These are phyloP conservation scores for Drosophila littoralis DNA, from an alignment of 1,140 invertebrate genomes.

Conservation along the genomic window DNA sequence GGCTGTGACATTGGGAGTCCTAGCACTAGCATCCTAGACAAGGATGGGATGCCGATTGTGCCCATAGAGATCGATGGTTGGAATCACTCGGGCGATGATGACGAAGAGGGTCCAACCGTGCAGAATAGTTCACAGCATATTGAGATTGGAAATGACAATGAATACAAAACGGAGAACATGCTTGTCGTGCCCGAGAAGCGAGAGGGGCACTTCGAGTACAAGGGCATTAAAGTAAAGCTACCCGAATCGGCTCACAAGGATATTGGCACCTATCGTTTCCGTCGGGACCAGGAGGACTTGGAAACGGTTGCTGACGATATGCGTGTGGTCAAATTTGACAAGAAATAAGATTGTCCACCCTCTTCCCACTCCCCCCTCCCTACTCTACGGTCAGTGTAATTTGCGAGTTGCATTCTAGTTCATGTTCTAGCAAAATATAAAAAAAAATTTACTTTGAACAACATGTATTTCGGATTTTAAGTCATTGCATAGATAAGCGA, in stretches of 20 bases:
- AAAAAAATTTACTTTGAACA: too few species aligned
- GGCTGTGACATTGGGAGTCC: not conserved
- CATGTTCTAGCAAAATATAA: too few species aligned
- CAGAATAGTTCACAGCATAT: slow-evolving; percentile 25
- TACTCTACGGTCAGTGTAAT: too few species aligned
- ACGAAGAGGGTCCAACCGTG: slow-evolving; percentile 47
- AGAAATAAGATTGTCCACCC: slow-evolving; percentile 29
- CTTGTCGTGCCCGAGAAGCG: slow-evolving; percentile 54
- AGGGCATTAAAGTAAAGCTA: slow-evolving; percentile 64
- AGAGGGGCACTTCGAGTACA: slow-evolving; percentile 52
- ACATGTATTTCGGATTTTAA: too few species aligned
- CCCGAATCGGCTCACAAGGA: slow-evolving; percentile 47
- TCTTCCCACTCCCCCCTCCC: too few species aligned
- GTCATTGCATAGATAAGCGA: too few species aligned
- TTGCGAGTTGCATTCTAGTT: too few species aligned
- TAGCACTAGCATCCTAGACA: slow-evolving; percentile 15
- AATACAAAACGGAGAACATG: slow-evolving; percentile 52
- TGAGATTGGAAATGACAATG: slow-evolving; percentile 62
- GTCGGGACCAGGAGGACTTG: slow-evolving; percentile 53
- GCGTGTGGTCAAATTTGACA: slow-evolving; percentile 60
- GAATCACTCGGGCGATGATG: slow-evolving; percentile 35
- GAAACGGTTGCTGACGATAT: slow-evolving; percentile 57
- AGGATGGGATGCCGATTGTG: slow-evolving; percentile 48
- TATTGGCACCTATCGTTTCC: slow-evolving; percentile 69
- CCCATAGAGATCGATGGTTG: slow-evolving; percentile 72